Evolutionary conservation across 2,888 invertebrate species (phyloP), one percentile per base, ranked within the genome.

Genomic region (Synergus itoensis): DNA sequence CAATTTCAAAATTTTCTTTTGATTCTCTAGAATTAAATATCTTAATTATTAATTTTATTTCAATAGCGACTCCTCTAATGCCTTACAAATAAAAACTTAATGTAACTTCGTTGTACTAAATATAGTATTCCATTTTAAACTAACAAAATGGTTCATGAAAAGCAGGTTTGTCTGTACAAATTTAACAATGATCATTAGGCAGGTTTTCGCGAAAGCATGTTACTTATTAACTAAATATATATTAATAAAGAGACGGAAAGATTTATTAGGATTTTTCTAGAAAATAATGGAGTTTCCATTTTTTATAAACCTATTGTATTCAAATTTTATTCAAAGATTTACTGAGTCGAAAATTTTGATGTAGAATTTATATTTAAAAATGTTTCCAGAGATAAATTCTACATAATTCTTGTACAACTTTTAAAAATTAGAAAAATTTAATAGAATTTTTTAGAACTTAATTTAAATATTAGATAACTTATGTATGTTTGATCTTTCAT

Each of bases 21-120:
- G 73, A 40, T 73, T 73, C 36, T 53, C 36, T 28, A 9, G 16
- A 73, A 36, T 48, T 16, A 48, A 16, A 48, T 48, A 69, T 28
- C 14, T 73, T 53, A 73, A 73, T 73, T n/a, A 69, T 69, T 69
- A 36, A 73, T 73, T 48, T 53, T 28, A 53, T 73, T 53, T 73
- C 48, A 53, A 48, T 48, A 48, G 3, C 21, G 69, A 69, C 48
- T 36, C 28, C 36, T 73, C 48, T 73, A 40, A 53, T 36, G 36
- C 28, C 53, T 69, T 73, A 73, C 53, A 73, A 73, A 73, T 48
- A n/a, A 69, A 73, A 73, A 73, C 69, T 73, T 48, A 73, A 53
- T 36, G 53, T 73, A 73, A 73, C 73, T 73, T 73, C 73, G 73
- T 73, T 73, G 73, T 48, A 48, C 16, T 69, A 67, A 67, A 43